Percentiles rank a stretch among this genome's conserved stretches.
These are phyloP conservation scores for Acanthosoma haemorrhoidale DNA, from an alignment of 2,888 invertebrate species.

Conservation along the genomic window DNA sequence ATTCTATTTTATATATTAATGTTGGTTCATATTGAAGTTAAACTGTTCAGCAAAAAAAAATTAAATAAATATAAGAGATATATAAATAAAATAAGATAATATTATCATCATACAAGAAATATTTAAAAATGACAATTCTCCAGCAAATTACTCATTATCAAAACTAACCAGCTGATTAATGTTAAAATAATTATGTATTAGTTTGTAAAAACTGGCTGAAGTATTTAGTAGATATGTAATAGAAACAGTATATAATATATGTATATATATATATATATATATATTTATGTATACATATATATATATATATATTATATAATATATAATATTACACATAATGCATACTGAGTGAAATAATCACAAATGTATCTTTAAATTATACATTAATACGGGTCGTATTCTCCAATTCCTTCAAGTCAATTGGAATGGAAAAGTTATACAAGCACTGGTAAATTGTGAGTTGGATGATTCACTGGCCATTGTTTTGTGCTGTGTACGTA, in stretches of 20 bases:
- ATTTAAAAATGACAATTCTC: no score
- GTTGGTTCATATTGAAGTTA: neutral
- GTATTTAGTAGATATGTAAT: conserved; percentile 1
- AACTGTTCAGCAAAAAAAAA: neutral
- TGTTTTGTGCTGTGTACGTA: neutral
- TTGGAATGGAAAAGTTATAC: neutral
- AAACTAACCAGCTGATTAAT: neutral
- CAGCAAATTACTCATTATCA: neutral
- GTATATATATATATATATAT: no score
- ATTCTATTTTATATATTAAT: conserved; percentile 20
- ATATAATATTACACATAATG: neutral
- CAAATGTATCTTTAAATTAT: neutral
- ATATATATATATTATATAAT: no score
- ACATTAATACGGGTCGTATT: neutral
- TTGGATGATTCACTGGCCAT: neutral
- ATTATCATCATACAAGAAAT: neutral
- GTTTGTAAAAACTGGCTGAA: conserved; percentile 1
- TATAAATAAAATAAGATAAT: neutral
- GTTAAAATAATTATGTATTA: neutral
- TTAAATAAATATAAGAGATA: neutral
- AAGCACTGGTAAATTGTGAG: neutral
- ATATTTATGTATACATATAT: no score
- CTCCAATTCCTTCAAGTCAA: conserved; percentile 8
- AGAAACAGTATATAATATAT: neutral
- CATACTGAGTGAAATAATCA: neutral